phyloP scores from a whole-genome alignment of 1,140 invertebrate genomes.

The Drosophila kurseongensis region DNA sequence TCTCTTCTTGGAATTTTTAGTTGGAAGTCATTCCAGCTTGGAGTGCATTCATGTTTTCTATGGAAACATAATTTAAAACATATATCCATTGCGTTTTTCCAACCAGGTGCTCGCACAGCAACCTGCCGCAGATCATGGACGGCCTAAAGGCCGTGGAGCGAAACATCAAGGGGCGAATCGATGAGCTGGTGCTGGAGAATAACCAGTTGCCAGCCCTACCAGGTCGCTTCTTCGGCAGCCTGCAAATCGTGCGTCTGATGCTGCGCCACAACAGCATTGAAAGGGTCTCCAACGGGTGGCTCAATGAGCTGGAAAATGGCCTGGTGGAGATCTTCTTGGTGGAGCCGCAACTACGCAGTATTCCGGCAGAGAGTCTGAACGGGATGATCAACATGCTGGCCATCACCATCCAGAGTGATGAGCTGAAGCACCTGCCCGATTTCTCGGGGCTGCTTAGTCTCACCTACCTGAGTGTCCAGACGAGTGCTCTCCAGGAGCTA shows the following conservation, averaged over 20 bases:
- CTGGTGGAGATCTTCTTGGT: constrained; percentile 93
- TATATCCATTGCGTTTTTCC: not conserved
- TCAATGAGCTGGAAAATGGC: constrained; percentile 90
- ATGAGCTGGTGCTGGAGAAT: constrained; percentile 94
- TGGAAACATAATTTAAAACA: too few relatives aligned
- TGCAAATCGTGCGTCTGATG: constrained; percentile 92
- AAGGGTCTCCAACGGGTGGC: constrained; percentile 91
- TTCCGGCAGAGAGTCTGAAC: constrained; percentile 91
- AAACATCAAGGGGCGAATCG: constrained; percentile 89
- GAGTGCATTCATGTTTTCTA: too few relatives aligned
- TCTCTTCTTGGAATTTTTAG: too few relatives aligned
- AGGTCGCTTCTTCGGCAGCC: constrained; percentile 90
- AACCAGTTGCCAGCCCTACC: constrained; percentile 93
- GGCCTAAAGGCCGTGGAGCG: constrained; percentile 90
- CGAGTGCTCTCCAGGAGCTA: constrained; percentile 88
- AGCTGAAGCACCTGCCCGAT: constrained; percentile 89
- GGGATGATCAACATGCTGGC: constrained; percentile 91
- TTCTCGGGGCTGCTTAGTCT: constrained; percentile 88
- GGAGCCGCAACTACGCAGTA: constrained; percentile 91
- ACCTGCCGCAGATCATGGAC: constrained; percentile 90
- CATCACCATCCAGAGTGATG: constrained; percentile 91
- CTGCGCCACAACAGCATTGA: constrained; percentile 93
- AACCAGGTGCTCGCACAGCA: constrained; percentile 93
- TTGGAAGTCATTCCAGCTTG: too few relatives aligned
- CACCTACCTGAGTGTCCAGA: constrained; percentile 89